Conservation (phyloP, 2,113 vertebrate genomes). For the Fukomys damarensis region DNA sequence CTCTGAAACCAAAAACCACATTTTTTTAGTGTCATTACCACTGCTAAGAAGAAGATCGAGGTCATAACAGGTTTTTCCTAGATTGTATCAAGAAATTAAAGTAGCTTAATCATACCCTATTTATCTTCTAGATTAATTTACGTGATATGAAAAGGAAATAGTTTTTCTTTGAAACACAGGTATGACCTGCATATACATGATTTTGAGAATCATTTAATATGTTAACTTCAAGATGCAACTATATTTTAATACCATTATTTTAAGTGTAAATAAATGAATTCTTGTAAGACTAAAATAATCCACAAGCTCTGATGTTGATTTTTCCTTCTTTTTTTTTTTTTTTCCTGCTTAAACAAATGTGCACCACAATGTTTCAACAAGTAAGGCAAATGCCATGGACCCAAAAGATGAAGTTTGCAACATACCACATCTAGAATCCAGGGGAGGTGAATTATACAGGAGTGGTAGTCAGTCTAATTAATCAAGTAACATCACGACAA, state of each 20-base stretch:
- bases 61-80: neutral
- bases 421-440: slow-evolving; percentile 79
- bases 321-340: slow-evolving; percentile 54
- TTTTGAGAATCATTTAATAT: slow-evolving; percentile 85
- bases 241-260: slow-evolving; percentile 79
- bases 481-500: slow-evolving; percentile 78
- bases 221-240: slow-evolving; percentile 70
- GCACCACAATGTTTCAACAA: slow-evolving; percentile 72
- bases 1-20: slow-evolving; percentile 17
- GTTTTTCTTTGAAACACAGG: slow-evolving; percentile 60
- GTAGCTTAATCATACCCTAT: neutral
- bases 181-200: slow-evolving; percentile 66
- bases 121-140: slow-evolving; percentile 58
- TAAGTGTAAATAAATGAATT: slow-evolving; percentile 73
- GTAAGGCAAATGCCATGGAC: slow-evolving; percentile 82
- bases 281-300: slow-evolving; percentile 82
- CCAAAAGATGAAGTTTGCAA: slow-evolving; percentile 78
- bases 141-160: slow-evolving; percentile 1
- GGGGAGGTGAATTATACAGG: slow-evolving; percentile 74
- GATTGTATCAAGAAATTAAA: neutral
- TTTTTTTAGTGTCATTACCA: slow-evolving; percentile 37
- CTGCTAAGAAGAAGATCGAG: slow-evolving; percentile 32
- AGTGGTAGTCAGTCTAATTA: slow-evolving; percentile 70
- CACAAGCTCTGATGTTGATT: slow-evolving; percentile 73
- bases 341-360: too few species aligned